Base-by-base conservation (phyloP, 2,113 vertebrate species). In the Tachysurus vachellii region DNA sequence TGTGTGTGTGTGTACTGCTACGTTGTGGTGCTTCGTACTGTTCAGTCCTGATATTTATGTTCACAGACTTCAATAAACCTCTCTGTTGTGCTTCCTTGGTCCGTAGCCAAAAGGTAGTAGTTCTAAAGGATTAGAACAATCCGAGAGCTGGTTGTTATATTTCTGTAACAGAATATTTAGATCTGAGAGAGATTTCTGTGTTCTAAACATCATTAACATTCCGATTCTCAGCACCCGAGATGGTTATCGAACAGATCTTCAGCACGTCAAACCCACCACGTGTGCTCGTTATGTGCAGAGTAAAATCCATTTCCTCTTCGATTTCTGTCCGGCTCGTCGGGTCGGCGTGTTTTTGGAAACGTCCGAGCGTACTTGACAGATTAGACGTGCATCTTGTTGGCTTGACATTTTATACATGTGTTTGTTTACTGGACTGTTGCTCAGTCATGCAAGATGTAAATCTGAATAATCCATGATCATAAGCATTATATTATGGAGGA, bases 391-490 rank as follows among this genome's bases (percentile, higher is more conserved):
- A 79, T 64, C 83, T 71, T 70, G 62, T 82, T 87, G 75, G 80
- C 80, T 73, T 88, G 89, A 86, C 89, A 86, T 90, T 90, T 90
- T 79, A 84, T 82, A 80, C 31, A 84, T 47, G 79, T 59, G 82
- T 85, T 85, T 89, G 70, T 89, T 89, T 86, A 88, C 73, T 86
- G 47, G 79, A 57, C 66, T 80, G 71, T 80, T 83, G 85, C 88
- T 86, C 82, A 71, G 86, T 84, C 84, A 53, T 47, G 56, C 56
- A 68, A 61, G 80, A 73, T 68, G 42, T 62, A 54, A 31, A 31
- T 31, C n/a, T 61, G 89, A 88, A 88, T 88, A 88, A 88, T 90
- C 89, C 28, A 88, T 85, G 75, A 83, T 54, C 56, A 76, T 86
- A 76, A 84, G 84, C 64, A 84, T 86, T 75, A 83, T 79, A 89